phyloP scores from a whole-genome alignment of 1,140 invertebrate genomes.

The Bombus confusus region DNA sequence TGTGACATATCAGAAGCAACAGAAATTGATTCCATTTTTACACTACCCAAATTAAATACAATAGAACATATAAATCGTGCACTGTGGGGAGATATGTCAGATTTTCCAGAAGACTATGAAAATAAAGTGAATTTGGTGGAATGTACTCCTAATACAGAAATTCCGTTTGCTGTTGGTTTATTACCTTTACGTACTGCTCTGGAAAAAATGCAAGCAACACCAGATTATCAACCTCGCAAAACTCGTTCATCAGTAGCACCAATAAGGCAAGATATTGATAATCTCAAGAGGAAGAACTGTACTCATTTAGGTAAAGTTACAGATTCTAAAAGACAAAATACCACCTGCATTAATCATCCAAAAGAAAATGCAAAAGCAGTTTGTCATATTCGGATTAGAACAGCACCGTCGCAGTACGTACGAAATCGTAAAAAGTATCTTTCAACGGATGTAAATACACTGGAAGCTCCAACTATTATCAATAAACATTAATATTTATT shows the following conservation, averaged over 20 bases:
- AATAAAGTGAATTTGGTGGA: conserved; percentile 65
- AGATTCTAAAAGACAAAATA: conserved; percentile 60
- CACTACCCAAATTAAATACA: conserved; percentile 55
- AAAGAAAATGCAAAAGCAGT: conserved; percentile 74
- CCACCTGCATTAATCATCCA: conserved; percentile 38
- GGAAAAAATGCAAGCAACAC: conserved; percentile 81
- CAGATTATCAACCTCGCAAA: conserved; percentile 82
- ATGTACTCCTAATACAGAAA: conserved; percentile 77
- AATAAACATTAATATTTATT: conserved; percentile 52
- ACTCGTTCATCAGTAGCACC: conserved; percentile 79
- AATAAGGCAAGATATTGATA: conserved; percentile 65
- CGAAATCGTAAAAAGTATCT: conserved; percentile 58
- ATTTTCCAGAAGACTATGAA: conserved; percentile 72
- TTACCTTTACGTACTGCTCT: conserved; percentile 80
- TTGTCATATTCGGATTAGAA: conserved; percentile 79
- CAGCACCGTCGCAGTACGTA: conserved; percentile 66
- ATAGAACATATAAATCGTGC: conserved; percentile 76
- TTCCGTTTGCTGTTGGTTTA: conserved; percentile 82
- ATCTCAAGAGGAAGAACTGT: conserved; percentile 70
- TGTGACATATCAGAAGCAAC: conserved; percentile 50
- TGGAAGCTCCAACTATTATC: conserved; percentile 30
- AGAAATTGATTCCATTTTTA: conserved; percentile 41
- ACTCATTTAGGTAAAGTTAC: conserved; percentile 49
- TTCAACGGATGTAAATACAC: conserved; percentile 24
- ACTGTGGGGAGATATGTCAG: conserved; percentile 81